Evolutionary conservation across 2,888 invertebrate species (phyloP).

Genomic region (Dorcus parallelipipedus): DNA sequence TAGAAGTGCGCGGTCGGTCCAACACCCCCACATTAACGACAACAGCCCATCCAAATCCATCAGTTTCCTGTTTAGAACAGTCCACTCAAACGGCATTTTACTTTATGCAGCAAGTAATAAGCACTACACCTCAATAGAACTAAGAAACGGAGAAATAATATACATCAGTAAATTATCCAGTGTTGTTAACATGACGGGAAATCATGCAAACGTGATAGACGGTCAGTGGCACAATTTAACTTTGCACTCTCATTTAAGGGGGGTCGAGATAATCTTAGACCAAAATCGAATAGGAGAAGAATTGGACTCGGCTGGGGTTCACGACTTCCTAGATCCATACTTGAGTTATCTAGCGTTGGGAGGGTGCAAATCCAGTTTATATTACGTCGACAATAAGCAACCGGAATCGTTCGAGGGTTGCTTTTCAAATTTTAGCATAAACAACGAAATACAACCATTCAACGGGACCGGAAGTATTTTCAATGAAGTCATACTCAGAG

Average conservation of each 20-base stretch:
- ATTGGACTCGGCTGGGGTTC: constrained; percentile 79
- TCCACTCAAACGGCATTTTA: constrained; percentile 74
- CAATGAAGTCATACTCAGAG: constrained; percentile 64
- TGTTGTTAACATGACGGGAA: constrained; percentile 78
- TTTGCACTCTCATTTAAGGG: constrained; percentile 66
- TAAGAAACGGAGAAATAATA: constrained; percentile 70
- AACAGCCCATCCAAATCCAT: constrained; percentile 64
- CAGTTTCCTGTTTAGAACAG: constrained; percentile 78
- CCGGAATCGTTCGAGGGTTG: constrained; percentile 82
- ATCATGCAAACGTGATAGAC: constrained; percentile 65
- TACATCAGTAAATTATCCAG: constrained; percentile 78
- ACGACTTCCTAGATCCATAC: constrained; percentile 90
- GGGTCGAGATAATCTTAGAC: constrained; percentile 71
- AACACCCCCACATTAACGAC: constrained; percentile 21
- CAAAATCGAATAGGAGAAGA: constrained; percentile 74
- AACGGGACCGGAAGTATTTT: constrained; percentile 84
- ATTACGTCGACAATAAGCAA: constrained; percentile 52
- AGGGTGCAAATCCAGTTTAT: constrained; percentile 64
- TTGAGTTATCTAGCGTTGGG: constrained; percentile 78
- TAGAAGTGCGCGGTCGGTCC: constrained; percentile 18
- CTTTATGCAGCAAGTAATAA: constrained; percentile 84
- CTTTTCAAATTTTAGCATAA: constrained; percentile 82
- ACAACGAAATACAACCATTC: constrained; percentile 86
- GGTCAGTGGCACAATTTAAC: constrained; percentile 89
- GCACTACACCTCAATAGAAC: constrained; percentile 79